These are phyloP conservation scores for Montifringilla adamsi DNA, from an alignment of 2,113 vertebrate genomes.

Conservation along the genomic window DNA sequence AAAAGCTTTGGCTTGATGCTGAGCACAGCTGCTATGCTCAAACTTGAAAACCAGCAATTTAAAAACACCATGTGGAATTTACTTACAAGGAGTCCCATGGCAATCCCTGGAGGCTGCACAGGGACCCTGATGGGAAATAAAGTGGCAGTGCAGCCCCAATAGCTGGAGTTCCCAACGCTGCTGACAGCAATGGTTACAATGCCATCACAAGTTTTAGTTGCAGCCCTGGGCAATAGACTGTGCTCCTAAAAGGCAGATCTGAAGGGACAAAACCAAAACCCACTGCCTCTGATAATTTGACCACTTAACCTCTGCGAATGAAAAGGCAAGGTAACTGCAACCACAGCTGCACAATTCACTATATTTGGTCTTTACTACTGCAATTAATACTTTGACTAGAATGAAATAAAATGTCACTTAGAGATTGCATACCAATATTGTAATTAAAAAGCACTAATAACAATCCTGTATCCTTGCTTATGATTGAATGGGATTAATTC, in stretches of 20 bases:
- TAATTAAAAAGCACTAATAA: neutral
- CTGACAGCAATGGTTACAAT: neutral
- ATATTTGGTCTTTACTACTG: neutral
- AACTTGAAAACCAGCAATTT: neutral
- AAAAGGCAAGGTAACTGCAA: neutral
- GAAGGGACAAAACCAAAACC: neutral
- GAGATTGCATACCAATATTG: neutral
- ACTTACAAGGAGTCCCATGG: neutral
- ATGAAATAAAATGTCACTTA: neutral
- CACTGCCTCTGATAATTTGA: neutral
- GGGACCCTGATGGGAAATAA: neutral
- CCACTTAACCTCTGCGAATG: neutral
- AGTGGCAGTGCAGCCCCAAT: fast-evolving
- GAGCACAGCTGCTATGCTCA: neutral
- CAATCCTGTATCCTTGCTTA: neutral
- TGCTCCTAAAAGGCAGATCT: neutral
- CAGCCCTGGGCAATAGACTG: fast-evolving
- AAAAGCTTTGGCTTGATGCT: neutral
- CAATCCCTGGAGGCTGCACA: neutral
- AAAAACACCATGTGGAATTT: neutral
- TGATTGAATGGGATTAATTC: neutral
- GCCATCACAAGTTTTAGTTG: neutral
- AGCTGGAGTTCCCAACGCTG: fast-evolving
- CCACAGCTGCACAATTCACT: neutral
- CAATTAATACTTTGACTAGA: neutral